Evolutionary conservation across 1,140 invertebrate species (phyloP), one percentile per base, ranked within the genome.

Genomic region (Euwallacea similis): DNA sequence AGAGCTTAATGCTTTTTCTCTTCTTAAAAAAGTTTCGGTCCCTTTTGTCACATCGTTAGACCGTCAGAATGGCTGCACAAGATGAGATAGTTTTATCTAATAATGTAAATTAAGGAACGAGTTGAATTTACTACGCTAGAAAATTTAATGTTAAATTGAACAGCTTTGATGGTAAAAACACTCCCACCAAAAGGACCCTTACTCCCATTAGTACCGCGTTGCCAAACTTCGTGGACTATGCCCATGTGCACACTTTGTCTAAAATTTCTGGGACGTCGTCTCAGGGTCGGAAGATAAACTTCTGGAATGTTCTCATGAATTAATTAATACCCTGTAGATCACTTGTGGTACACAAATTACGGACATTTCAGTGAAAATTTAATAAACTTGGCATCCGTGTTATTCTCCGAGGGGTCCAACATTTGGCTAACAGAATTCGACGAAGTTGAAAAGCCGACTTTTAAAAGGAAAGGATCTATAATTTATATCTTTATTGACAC

Each of bases 401-500:
- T 54, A 33, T 43, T 43, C 33, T 15, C n/a, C 43, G n/a, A 10
- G 7, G 44, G 13, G 21, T 68, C 55, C 55, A 68, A 62, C 60
- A 62, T 61, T 69, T 69, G 67, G 67, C 67, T 62, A 69, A 61
- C 67, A 69, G 67, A 69, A 61, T 62, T 69, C 50, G 10, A 41
- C 15, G 46, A 62, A n/a, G 59, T 46, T 68, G 66, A 68, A 68
- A 41, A 62, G 67, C 44, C 42, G 42, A 41, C 58, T 47, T 61
- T 60, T 68, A 41, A 69, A 42, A 58, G 66, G 42, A 62, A 67
- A 62, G 33, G 67, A 10, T 46, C 67, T 53, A 69, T 69, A 69
- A 58, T 69, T 69, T 69, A 69, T 61, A 62, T 62, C 47, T 54
- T 69, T 69, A 69, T 69, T 69, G 67, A 69, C 67, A 69, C 67